Percentiles rank a stretch among this genome's conserved stretches.
These are phyloP conservation scores for Drosophila equinoxialis DNA, from an alignment of 1,140 invertebrate species.

Conservation along the genomic window DNA sequence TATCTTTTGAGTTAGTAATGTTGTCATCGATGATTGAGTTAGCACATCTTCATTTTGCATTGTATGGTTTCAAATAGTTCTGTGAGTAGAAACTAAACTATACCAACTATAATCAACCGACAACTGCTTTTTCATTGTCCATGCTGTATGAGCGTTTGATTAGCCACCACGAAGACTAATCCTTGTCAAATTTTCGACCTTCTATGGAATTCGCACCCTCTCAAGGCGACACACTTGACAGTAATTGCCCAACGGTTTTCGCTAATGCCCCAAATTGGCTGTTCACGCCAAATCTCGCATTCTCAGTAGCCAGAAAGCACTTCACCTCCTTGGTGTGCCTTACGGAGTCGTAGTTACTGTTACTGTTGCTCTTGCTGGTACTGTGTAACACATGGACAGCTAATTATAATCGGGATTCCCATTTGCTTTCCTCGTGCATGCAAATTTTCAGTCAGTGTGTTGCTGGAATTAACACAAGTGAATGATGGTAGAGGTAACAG, in stretches of 20 bases:
- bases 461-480: conserved; percentile 35
- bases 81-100: background rate
- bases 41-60: conserved; percentile 24
- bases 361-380: conserved; percentile 22
- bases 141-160: conserved; percentile 57
- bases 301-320: conserved; percentile 43
- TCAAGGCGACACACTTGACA: conserved; percentile 61
- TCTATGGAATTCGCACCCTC: conserved; percentile 22
- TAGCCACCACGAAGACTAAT: conserved; percentile 58
- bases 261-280: conserved; percentile 79
- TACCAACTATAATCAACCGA: conserved; percentile 31
- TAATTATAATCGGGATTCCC: conserved; percentile 61
- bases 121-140: conserved; percentile 60
- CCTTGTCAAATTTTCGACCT: conserved; percentile 18
- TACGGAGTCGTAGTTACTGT: conserved; percentile 13
- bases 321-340: background rate
- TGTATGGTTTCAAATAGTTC: background rate
- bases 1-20: background rate
- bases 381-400: conserved; percentile 66
- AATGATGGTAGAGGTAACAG: conserved; percentile 21
- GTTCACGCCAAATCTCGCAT: conserved; percentile 74
- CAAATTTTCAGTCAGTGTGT: conserved; percentile 2
- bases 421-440: conserved; percentile 24
- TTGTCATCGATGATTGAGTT: conserved; percentile 58
- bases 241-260: conserved; percentile 78